Percentiles rank a stretch among this genome's conserved stretches.
These are phyloP conservation scores for Tragulus kanchil DNA, from an alignment of 2,113 vertebrate genomes.

Conservation along the genomic window DNA sequence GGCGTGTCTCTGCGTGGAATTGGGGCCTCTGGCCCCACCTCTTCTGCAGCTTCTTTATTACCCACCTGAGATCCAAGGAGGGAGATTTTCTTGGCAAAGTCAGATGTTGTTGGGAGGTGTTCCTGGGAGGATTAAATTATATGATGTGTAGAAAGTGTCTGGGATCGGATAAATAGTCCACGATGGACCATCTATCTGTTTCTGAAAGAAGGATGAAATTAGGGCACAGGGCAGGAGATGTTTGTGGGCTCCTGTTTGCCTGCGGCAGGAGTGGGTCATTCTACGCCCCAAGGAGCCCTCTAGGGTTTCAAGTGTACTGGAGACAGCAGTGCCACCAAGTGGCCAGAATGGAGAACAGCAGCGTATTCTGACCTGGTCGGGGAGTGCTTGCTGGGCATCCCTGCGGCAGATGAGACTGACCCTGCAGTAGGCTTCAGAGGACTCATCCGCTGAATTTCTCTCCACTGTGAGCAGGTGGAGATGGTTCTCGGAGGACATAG, in stretches of 20 bases:
- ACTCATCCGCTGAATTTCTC: neutral
- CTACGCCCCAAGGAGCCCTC: accelerated
- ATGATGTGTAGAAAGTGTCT: neutral
- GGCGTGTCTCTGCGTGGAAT: neutral
- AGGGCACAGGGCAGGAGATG: neutral
- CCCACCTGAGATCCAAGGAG: slow-evolving; percentile 50
- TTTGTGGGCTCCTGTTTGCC: neutral
- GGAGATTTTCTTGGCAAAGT: neutral
- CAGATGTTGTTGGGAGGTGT: neutral
- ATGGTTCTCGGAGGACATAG: neutral
- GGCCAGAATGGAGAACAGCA: slow-evolving; percentile 42
- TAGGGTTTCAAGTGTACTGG: accelerated
- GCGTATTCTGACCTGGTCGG: neutral
- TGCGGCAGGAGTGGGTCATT: neutral
- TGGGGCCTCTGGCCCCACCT: neutral
- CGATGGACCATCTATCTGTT: neutral
- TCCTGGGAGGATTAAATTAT: neutral
- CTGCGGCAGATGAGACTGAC: neutral
- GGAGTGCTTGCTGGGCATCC: accelerated
- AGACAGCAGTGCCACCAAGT: slow-evolving; percentile 77
- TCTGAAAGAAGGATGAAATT: neutral
- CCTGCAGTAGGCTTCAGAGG: neutral
- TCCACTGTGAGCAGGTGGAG: neutral
- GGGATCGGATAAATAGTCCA: neutral
- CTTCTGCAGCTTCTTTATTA: neutral